phyloP scores from a whole-genome alignment of 2,888 invertebrate genomes.

The Diarsia brunnea region DNA sequence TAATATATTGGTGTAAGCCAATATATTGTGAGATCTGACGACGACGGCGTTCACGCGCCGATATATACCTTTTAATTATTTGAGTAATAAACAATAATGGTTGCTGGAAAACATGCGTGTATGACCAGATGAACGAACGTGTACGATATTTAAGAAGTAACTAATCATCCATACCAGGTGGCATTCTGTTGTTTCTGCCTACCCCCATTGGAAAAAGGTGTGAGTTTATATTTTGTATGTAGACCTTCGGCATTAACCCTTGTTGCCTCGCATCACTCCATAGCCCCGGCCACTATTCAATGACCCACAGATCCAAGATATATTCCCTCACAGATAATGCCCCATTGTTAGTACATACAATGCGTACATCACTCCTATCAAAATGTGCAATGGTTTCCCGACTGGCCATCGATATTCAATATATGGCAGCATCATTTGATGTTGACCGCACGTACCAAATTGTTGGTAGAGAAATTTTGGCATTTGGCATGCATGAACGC shows the following conservation, averaged over 20 bases:
- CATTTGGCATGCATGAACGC: conserved; percentile 24
- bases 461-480: conserved; percentile 16
- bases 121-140: no score
- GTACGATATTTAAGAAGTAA: no score
- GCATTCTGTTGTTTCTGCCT: no score
- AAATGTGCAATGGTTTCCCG: conserved; percentile 59
- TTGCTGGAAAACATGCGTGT: no score
- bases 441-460: conserved; percentile 44
- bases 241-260: conserved; percentile 32
- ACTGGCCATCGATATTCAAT: conserved; percentile 44
- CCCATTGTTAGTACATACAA: conserved; percentile 63
- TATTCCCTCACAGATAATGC: conserved; percentile 63
- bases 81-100: no score
- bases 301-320: conserved; percentile 63
- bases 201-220: no score
- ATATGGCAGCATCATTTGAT: conserved; percentile 45
- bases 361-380: conserved; percentile 64
- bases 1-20: no score
- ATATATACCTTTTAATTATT: no score
- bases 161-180: no score
- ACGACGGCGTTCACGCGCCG: no score
- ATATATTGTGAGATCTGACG: no score
- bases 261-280: conserved; percentile 1
- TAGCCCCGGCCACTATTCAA: conserved; percentile 59
- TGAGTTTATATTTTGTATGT: background rate